Conservation (phyloP, 1,140 invertebrate genomes). For the Pseudachorutes palmiensis region DNA sequence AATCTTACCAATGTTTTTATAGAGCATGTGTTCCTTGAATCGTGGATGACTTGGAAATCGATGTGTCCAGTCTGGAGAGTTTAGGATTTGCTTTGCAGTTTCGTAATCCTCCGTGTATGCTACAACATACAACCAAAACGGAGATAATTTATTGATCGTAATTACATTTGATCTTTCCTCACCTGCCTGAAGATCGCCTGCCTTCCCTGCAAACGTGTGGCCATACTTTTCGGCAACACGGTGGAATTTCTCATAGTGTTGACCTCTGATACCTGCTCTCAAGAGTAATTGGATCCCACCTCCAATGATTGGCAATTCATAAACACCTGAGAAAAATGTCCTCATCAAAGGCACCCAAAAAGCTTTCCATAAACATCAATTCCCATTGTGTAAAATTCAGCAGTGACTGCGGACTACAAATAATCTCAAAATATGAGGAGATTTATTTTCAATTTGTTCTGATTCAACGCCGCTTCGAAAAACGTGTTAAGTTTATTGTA, state of each 20-base stretch:
- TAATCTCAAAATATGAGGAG: too few species aligned
- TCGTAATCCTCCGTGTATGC: neutral
- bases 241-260: neutral
- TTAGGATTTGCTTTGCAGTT: neutral
- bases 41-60: neutral
- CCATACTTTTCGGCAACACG: neutral
- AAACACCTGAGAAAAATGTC: too few species aligned
- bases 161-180: neutral
- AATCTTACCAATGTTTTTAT: neutral
- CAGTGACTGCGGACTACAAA: too few species aligned
- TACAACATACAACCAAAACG: neutral
- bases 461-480: too few species aligned
- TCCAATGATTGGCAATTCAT: neutral
- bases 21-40: constrained; percentile 2
- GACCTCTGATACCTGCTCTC: neutral
- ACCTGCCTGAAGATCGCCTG: neutral
- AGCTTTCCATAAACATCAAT: too few species aligned
- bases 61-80: neutral
- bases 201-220: neutral
- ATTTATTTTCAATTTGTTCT: too few species aligned
- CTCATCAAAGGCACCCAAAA: too few species aligned
- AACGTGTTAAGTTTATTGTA: too few species aligned
- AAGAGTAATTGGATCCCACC: neutral
- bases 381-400: too few species aligned
- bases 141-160: neutral